Base-by-base conservation (phyloP, 2,888 invertebrate genomes). In the Homarus gammarus region DNA sequence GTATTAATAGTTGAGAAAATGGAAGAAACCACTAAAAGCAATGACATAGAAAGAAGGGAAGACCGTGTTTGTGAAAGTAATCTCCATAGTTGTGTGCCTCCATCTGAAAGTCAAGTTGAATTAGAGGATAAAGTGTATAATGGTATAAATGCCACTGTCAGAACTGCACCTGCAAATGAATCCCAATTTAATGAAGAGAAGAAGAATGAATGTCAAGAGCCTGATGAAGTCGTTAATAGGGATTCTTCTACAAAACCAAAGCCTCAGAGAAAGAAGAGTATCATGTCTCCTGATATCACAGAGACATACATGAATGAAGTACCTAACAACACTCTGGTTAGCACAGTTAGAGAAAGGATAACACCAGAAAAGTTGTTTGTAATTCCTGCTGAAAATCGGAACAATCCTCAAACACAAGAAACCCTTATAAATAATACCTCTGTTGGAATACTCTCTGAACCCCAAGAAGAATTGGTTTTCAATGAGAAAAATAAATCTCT, bases 51-150 rank as follows among this genome's bases (percentile, higher is more conserved):
- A 64, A 12, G 5, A 64, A 27, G 27, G 12, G 8, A 27, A 64
- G 64, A 27, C 27, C 10, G n/a, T 5, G 8, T 22, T 8, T 8
- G 6, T 64, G 6, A 64, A 27, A 6, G 27, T 22, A 27, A 22
- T n/a, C 12, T 22, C 12, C 12, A 3, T 49, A 31, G 44, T n/a
- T 75, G 6, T 44, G n/a, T 22, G 49, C 31, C 38, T 44, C 49
- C 75, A 40, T 27, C n/a, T 44, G 75, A 33, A 31, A 75, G 75
- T 44, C 22, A 75, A 40, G n/a, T 40, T 75, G 44, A 75, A 10
- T 44, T 75, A 31, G 1, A 5, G 22, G 44, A n/a, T 64, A 56
- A 56, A 22, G 56, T 27, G 27, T 27, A 27, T 8, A 27, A 64
- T 64, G 27, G 56, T 22, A 56, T 1, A 56, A 5, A 12, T 49